Evolutionary conservation across 2,797 vertebrate species (phyloP), one percentile per base, ranked within the genome.

Genomic region (Helarctos malayanus): DNA sequence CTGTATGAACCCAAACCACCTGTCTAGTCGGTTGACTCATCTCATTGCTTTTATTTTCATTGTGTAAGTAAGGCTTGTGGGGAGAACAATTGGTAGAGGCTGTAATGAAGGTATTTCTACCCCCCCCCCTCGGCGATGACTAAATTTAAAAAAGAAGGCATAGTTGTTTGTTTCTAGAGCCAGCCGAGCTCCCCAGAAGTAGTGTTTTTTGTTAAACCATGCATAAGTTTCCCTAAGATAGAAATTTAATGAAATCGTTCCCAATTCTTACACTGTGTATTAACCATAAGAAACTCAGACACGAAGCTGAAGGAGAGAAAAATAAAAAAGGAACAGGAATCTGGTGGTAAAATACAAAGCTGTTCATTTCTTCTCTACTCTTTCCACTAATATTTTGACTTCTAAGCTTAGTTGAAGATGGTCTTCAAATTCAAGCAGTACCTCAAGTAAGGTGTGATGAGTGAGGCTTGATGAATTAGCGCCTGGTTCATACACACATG

Each of bases 21-120:
- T 80, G 35, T 91, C 16, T 73, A 69, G 92, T 49, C 83, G 41
- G 76, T 93, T 91, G 75, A 78, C 23, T 89, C 27, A 85, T 82
- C 15, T 85, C 27, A 82, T 38, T 89, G 63, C 32, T 96, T 96
- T 92, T 92, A 94, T 86, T 95, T 83, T 11, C 7, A 12, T 32
- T 91, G n/a, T 61, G 35, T 73, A 71, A 93, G 38, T 56, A 82
- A 94, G 82, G 25, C 29, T 85, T 87, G 38, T 69, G 56, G 35
- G 21, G 29, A 69, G 56, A 54, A 92, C 75, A 93, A 63, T 71
- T 25, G 38, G 7, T 94, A 35, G 47, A 18, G 65, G 47, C 10
- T 18, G 45, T 80, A 92, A 80, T 89, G 49, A 86, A 95, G 68
- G 5, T 52, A 89, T 75, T 78, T 90, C 47, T 95, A 56, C 11